Conservation (phyloP, 2,113 vertebrate genomes). For the Mustelus asterias region DNA sequence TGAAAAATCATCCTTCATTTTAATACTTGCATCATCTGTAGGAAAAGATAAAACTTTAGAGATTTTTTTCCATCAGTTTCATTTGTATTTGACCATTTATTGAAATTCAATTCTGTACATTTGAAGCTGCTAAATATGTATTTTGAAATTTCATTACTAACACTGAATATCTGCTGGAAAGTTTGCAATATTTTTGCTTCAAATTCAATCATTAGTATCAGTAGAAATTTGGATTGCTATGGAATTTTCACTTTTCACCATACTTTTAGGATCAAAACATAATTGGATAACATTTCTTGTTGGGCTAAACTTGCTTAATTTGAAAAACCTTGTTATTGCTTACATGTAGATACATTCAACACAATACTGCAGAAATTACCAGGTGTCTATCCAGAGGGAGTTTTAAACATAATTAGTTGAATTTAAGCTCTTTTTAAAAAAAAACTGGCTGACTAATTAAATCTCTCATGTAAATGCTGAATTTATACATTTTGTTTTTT, state of each 20-base stretch:
- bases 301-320: neutral
- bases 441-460: neutral
- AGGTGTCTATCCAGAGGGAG: neutral
- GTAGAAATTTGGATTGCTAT: neutral
- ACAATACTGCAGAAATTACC: neutral
- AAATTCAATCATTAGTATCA: neutral
- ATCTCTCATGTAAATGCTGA: neutral
- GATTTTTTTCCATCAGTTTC: neutral
- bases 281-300: neutral
- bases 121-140: neutral
- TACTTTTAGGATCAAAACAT: neutral
- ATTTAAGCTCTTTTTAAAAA: neutral
- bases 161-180: neutral
- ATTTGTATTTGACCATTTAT: neutral
- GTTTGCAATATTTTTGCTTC: neutral
- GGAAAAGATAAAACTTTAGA: neutral
- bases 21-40: neutral
- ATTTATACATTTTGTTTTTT: neutral
- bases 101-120: neutral
- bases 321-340: neutral
- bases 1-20: neutral
- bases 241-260: neutral
- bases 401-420: neutral
- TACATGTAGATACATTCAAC: neutral
- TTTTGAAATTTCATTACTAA: neutral